Base-by-base conservation (phyloP, 2,888 invertebrate species). In the Venusia cambrica region DNA sequence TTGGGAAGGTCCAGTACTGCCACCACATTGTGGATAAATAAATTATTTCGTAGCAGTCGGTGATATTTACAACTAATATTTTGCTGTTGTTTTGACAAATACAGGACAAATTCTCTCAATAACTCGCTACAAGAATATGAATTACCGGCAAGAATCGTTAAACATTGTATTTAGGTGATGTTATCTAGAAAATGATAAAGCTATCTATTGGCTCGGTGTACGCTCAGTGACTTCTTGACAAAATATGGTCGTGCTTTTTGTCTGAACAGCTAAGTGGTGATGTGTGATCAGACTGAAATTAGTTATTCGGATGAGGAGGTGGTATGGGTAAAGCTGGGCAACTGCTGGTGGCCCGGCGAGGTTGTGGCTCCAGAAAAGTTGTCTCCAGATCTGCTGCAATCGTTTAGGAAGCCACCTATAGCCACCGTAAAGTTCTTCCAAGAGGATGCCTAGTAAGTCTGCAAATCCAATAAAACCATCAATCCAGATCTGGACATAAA, bases 341-440 rank as follows among this genome's bases (percentile, higher is more conserved):
- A 90, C 18, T 91, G 90, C 59, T 96, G 95, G 94, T 96, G 96
- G 96, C 95, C 96, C 11, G 95, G 94, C 5, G 92, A 93, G 72
- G 94, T 95, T 40, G 89, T 90, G 22, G 89, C 89, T 44, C 69
- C 87, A 9, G 89, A 90, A 31, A 88, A 88, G 59, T 77, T 94
- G 34, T 92, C 93, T 10, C 89, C 91, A 51, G 93, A 93, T 62
- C 85, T 93, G 51, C 77, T 92, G 41, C 74, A 79, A 24, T 90
- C 91, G 32, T 89, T 92, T 60, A 88, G 90, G 58, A 93, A 92
- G 62, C 89, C 90, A 49, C 92, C 94, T n/a, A 90, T 95, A 53
- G 93, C 93, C 31, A 91, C 92, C 57, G 95, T 96, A 26, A 93
- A 94, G 70, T 96, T 95, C 79, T 95, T 95, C 73, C 92, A 94